phyloP scores from a whole-genome alignment of 1,140 invertebrate species.

The Sinonovacula constricta region DNA sequence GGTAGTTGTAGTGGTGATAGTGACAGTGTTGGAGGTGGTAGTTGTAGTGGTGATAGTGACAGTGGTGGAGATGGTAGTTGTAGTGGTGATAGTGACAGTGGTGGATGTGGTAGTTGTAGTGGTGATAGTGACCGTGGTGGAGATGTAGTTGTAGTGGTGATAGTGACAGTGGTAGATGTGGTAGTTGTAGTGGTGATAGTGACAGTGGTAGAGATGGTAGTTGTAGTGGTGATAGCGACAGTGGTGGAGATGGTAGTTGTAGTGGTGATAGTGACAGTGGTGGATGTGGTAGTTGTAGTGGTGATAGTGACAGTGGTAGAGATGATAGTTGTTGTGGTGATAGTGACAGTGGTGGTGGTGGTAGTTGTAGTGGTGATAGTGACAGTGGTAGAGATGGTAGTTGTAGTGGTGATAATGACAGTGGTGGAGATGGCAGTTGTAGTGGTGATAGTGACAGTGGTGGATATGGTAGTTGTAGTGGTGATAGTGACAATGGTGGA shows the following conservation, averaged over 20 bases:
- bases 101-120: neutral
- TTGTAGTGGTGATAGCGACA: too few species aligned
- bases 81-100: slow-evolving; percentile 3
- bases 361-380: slow-evolving; percentile 1
- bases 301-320: too few species aligned
- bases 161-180: neutral
- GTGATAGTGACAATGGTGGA: neutral
- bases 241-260: too few species aligned
- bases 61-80: neutral
- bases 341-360: slow-evolving; percentile 1
- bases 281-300: too few species aligned
- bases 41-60: slow-evolving; percentile 1
- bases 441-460: too few species aligned
- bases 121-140: neutral
- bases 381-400: too few species aligned
- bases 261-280: too few species aligned
- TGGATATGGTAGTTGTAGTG: too few species aligned
- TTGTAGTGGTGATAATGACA: slow-evolving; percentile 4
- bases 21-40: neutral
- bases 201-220: too few species aligned
- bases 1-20: neutral
- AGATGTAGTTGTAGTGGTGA: neutral
- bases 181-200: neutral
- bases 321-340: too few species aligned
- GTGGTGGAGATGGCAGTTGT: too few species aligned